Conservation (phyloP, 2,113 vertebrate genomes). For the Oostethus manadensis region DNA sequence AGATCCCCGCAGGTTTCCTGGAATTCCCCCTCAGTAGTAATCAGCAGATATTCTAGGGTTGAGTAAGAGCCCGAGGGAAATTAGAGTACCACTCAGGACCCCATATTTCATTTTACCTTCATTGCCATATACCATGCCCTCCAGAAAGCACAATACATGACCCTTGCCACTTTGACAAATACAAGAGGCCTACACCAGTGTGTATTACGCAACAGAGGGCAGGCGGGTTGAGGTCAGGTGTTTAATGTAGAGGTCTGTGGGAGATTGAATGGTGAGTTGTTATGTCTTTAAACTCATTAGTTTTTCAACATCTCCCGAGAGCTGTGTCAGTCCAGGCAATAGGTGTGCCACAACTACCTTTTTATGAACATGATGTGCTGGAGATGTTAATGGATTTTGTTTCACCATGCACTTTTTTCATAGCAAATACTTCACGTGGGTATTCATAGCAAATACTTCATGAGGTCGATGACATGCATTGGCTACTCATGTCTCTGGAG, state of each 20-base stretch:
- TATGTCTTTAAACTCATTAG: slow-evolving; percentile 23
- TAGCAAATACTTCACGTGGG: neutral
- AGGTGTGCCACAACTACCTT: neutral
- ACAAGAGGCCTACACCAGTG: slow-evolving; percentile 4
- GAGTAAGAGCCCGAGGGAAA: slow-evolving; percentile 27
- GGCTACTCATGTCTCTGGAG: neutral
- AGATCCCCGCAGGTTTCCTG: slow-evolving; percentile 11
- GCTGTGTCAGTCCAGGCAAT: neutral
- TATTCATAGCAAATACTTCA: neutral
- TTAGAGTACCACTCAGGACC: slow-evolving; percentile 19
- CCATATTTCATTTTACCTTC: slow-evolving; percentile 35
- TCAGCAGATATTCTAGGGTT: slow-evolving; percentile 18
- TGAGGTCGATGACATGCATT: neutral
- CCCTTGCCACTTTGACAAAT: slow-evolving; percentile 31
- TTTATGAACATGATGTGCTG: neutral
- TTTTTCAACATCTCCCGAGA: slow-evolving; percentile 22
- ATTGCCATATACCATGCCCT: slow-evolving; percentile 11
- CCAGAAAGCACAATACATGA: slow-evolving; percentile 13
- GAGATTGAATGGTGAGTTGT: slow-evolving; percentile 12
- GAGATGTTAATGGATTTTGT: neutral
- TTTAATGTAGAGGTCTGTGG: slow-evolving; percentile 9
- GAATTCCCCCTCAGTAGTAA: slow-evolving; percentile 16
- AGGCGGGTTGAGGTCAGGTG: slow-evolving; percentile 19
- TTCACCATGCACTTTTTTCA: neutral
- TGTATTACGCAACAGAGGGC: slow-evolving; percentile 6